Base-by-base conservation (phyloP, 2,888 invertebrate genomes). In the Ennomos quercinarius region DNA sequence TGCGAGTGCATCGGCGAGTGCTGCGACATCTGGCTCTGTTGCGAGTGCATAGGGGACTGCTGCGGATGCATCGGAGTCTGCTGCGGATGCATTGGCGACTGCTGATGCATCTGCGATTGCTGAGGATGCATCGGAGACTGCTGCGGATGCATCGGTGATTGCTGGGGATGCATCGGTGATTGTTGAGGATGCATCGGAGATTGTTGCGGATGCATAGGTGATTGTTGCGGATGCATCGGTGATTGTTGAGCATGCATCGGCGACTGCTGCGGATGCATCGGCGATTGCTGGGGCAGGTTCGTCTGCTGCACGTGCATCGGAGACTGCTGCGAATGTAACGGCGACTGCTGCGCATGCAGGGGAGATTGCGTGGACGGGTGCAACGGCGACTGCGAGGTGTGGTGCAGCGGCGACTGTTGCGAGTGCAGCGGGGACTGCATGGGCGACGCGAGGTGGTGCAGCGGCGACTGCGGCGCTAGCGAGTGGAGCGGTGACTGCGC, bases 341-440 rank as follows among this genome's bases (percentile, higher is more conserved):
- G 88, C 2, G 86, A 86, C 65, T 89, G 89, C 53, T 89, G 89
- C 27, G 87, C 73, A 58, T 90, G 89, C n/a, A 82, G 74, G 27
- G 89, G 88, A 2, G 89, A 89, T 54, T 90, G 90, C 8, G 86
- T 85, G 40, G 86, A 79, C n/a, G 81, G 77, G 64, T 90, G 89
- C 44, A 85, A 63, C 10, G 89, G 89, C 1, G 89, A 88, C 56
- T 89, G 89, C 10, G 64, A 87, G 89, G 83, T 58, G 57, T 77
- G 84, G 58, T 86, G 86, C 10, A 85, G 67, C 12, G 86, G 86
- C 2, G 86, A 86, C 40, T 86, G 86, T 8, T 81, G 81, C 9
- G 83, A 76, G 58, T 85, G 86, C 39, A 81, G 64, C 8, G 86
- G 84, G 2, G 86, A 85, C 58, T 79, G 79, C 6, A 65, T 61